Conservation (phyloP, 2,113 vertebrate species). For the Brienomyrus brachyistius region DNA sequence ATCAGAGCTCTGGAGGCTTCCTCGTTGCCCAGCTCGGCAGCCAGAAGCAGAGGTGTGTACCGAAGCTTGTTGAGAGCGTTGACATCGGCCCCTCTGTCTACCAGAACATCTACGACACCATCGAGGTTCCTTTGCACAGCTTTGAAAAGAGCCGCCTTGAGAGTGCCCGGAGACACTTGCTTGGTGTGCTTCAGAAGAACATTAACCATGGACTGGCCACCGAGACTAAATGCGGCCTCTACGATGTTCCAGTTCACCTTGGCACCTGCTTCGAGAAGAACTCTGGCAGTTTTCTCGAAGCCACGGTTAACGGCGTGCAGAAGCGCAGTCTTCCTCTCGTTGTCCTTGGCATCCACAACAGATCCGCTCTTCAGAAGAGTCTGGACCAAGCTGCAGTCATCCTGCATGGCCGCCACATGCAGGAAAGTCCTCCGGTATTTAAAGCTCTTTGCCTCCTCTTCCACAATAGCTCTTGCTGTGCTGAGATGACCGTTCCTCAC, state of each 20-base stretch:
- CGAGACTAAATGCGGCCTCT: conserved; percentile 52
- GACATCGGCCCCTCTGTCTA: conserved; percentile 55
- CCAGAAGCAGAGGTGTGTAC: conserved; percentile 67
- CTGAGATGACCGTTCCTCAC: conserved; percentile 44
- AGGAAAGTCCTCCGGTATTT: conserved; percentile 53
- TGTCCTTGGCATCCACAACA: conserved; percentile 41
- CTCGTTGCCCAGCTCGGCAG: conserved; percentile 53
- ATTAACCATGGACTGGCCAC: conserved; percentile 47
- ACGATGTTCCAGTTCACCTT: conserved; percentile 27
- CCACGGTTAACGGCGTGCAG: conserved; percentile 53
- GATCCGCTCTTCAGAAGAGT: conserved; percentile 54
- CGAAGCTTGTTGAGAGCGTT: conserved; percentile 47
- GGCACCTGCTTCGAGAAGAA: conserved; percentile 45
- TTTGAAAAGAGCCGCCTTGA: conserved; percentile 58
- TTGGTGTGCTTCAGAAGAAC: conserved; percentile 50
- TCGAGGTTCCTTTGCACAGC: conserved; percentile 63
- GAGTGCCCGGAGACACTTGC: conserved; percentile 41
- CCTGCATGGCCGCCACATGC: conserved; percentile 55
- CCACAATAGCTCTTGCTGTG: conserved; percentile 46
- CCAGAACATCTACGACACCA: conserved; percentile 44
- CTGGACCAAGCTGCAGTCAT: conserved; percentile 51
- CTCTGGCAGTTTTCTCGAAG: conserved; percentile 46
- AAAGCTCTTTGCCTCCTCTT: conserved; percentile 48
- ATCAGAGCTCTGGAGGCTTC: conserved; percentile 55
- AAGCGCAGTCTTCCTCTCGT: conserved; percentile 53